Evolutionary conservation across 1,140 invertebrate genomes (phyloP).

Genomic region (Archivesica marissinica): DNA sequence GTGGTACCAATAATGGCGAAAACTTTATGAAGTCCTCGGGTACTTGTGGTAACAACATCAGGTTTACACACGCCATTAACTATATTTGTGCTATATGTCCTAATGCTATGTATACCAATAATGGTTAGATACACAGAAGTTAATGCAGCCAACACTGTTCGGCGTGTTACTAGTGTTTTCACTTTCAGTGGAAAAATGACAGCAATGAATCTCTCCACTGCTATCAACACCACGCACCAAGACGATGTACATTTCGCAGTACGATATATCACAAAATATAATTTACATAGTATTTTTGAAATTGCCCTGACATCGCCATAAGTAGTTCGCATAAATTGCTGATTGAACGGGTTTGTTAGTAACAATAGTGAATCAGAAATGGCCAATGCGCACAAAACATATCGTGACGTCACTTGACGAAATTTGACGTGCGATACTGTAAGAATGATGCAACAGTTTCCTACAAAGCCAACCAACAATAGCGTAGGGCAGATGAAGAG

Average conservation of each 20-base stretch:
- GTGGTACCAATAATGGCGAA: background rate
- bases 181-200: slow-evolving; percentile 10
- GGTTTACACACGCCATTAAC: background rate
- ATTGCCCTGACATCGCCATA: slow-evolving; percentile 9
- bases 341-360: slow-evolving; percentile 25
- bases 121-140: background rate
- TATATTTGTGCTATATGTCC: slow-evolving; percentile 18
- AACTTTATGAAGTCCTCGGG: background rate
- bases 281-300: background rate
- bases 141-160: background rate
- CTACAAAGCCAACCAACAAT: background rate
- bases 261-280: slow-evolving; percentile 19
- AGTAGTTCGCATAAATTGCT: slow-evolving; percentile 10
- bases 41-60: background rate
- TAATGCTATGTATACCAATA: background rate
- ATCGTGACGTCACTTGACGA: background rate
- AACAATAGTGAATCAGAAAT: slow-evolving; percentile 21
- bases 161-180: background rate
- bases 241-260: background rate
- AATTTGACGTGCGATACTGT: slow-evolving; percentile 20
- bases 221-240: background rate
- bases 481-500: background rate
- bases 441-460: background rate
- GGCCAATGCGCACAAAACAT: slow-evolving; percentile 11
- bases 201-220: slow-evolving; percentile 12